Conservation (phyloP, 2,888 invertebrate genomes). For the Eristalis pertinax region DNA sequence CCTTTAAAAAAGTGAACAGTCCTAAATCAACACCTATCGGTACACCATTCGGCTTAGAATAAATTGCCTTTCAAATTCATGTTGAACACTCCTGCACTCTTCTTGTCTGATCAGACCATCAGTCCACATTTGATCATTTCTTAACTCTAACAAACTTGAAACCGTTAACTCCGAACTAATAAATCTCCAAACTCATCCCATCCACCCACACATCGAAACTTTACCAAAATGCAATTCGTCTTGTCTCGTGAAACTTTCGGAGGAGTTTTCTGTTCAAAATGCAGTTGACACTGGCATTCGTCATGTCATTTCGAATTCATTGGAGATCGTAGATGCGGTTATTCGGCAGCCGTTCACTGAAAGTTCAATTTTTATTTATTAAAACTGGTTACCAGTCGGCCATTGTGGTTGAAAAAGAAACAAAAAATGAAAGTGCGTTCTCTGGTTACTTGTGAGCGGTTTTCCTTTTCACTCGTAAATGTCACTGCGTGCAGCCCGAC, state of each 20-base stretch:
- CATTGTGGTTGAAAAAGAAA: not conserved
- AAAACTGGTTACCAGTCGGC: constrained; percentile 1
- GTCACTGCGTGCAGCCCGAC: not conserved
- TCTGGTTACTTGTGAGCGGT: not conserved
- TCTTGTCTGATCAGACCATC: no score
- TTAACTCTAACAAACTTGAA: no score
- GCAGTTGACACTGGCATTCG: not conserved
- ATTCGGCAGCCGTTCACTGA: not conserved
- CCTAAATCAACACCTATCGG: no score
- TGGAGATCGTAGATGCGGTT: not conserved
- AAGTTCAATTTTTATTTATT: not conserved
- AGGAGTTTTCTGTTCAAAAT: not conserved
- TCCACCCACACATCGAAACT: not conserved
- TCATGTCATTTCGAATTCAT: not conserved
- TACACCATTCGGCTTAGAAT: no score
- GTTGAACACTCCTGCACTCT: no score
- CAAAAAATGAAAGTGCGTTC: not conserved
- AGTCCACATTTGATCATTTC: no score
- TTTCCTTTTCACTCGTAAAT: not conserved
- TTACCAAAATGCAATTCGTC: not conserved
- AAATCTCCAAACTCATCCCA: not conserved
- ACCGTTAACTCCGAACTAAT: no score
- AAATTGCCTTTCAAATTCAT: no score
- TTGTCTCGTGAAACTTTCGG: not conserved
- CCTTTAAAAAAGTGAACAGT: no score